A percentile compares a stretch with the other conserved stretches of the same genome.
These are phyloP conservation scores for Zaprionus capensis DNA, from an alignment of 1,140 invertebrate genomes.

Conservation along the genomic window DNA sequence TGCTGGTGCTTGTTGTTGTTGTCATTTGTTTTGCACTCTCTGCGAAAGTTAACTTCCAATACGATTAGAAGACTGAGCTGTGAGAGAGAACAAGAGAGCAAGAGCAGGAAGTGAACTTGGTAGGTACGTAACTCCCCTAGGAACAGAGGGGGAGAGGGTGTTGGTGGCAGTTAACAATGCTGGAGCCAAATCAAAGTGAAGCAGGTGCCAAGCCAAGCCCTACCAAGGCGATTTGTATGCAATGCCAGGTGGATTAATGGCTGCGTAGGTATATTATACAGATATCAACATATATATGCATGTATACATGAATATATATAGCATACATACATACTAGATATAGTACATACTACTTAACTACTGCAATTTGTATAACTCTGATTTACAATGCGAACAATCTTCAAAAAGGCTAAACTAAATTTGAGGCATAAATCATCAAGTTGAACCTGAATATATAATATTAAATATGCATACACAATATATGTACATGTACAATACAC, in stretches of 20 bases:
- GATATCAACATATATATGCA: background rate
- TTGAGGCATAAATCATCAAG: no score
- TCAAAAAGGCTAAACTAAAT: no score
- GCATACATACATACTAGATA: no score
- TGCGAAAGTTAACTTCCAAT: background rate
- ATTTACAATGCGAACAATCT: no score
- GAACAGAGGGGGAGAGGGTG: background rate
- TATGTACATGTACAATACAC: no score
- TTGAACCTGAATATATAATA: no score
- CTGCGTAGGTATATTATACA: no score
- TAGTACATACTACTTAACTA: no score
- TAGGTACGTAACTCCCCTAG: no score
- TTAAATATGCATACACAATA: no score
- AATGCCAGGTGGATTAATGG: background rate
- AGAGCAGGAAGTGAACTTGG: background rate
- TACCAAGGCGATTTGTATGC: background rate
- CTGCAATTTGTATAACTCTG: no score
- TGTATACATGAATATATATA: background rate
- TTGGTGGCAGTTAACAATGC: background rate
- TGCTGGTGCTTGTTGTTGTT: slow-evolving; percentile 28
- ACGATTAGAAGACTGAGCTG: background rate
- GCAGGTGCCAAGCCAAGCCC: slow-evolving; percentile 3
- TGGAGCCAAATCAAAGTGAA: background rate
- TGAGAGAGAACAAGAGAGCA: background rate
- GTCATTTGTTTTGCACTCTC: background rate